phyloP scores from a whole-genome alignment of 2,888 invertebrate species.

The Nomada fabriciana region DNA sequence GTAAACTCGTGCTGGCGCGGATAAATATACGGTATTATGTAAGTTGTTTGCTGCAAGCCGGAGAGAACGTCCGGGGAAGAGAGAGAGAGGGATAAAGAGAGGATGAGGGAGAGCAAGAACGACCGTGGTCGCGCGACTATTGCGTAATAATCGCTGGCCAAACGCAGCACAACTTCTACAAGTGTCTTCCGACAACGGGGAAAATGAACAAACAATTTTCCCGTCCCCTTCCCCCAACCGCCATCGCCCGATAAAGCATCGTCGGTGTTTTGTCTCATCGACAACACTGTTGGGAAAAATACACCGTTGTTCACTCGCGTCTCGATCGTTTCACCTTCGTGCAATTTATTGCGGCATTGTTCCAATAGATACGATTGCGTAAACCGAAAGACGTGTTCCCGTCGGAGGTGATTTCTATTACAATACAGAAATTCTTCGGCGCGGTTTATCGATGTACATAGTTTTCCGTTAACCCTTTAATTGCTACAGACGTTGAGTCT shows the following conservation, averaged over 20 bases:
- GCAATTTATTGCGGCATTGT: not conserved
- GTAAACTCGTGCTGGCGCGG: constrained; percentile 65
- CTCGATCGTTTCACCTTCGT: not conserved
- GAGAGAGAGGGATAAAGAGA: constrained; percentile 14
- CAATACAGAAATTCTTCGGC: too few relatives aligned
- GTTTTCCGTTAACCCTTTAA: too few relatives aligned
- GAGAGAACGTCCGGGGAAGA: constrained; percentile 50
- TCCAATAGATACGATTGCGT: too few relatives aligned
- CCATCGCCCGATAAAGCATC: too few relatives aligned
- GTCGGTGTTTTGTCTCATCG: not conserved
- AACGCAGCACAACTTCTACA: constrained; percentile 13
- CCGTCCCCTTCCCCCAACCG: too few relatives aligned
- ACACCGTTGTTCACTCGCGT: too few relatives aligned
- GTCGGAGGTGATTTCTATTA: too few relatives aligned
- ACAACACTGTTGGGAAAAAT: not conserved
- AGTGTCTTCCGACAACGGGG: constrained; percentile 10
- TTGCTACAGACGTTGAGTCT: too few relatives aligned
- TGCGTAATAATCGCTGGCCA: constrained; percentile 54
- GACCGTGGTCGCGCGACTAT: constrained; percentile 13
- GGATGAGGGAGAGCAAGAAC: constrained; percentile 13
- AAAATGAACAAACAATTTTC: not conserved
- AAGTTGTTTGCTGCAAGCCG: constrained; percentile 77
- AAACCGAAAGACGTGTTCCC: too few relatives aligned
- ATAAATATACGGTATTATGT: constrained; percentile 78
- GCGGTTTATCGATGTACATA: too few relatives aligned